Evolutionary conservation across 2,888 invertebrate species (phyloP).

Genomic region (Drosophila kanekoi): DNA sequence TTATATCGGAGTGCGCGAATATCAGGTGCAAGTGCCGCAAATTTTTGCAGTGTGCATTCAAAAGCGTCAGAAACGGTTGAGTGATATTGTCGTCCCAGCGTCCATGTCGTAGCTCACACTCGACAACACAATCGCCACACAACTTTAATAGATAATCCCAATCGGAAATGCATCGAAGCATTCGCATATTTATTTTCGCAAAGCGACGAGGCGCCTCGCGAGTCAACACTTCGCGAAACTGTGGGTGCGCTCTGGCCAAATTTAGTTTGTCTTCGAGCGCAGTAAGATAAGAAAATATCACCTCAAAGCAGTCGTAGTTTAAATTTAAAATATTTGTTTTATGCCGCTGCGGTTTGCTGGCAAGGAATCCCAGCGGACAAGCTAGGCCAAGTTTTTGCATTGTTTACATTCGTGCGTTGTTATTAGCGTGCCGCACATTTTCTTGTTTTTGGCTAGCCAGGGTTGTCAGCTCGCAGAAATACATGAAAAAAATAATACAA

Average conservation of each 20-base stretch:
- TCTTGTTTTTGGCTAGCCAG: slow-evolving; percentile 7
- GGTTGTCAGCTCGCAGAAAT: slow-evolving; percentile 17
- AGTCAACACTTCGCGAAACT: slow-evolving; percentile 44
- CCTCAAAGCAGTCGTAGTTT: slow-evolving; percentile 63
- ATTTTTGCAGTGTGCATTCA: slow-evolving; percentile 46
- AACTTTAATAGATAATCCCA: slow-evolving; percentile 55
- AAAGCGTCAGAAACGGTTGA: slow-evolving; percentile 46
- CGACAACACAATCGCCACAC: slow-evolving; percentile 48
- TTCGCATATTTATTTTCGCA: slow-evolving; percentile 52
- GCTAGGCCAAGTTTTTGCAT: slow-evolving; percentile 60
- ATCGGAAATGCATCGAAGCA: slow-evolving; percentile 48
- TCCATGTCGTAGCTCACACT: slow-evolving; percentile 61
- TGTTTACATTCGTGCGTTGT: slow-evolving; percentile 27
- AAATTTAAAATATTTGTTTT: slow-evolving; percentile 48
- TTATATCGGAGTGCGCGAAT: slow-evolving; percentile 49
- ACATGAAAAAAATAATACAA: no score
- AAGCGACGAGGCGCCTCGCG: slow-evolving; percentile 29
- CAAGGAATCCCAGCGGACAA: slow-evolving; percentile 59
- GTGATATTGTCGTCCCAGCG: slow-evolving; percentile 56
- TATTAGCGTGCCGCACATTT: slow-evolving; percentile 4
- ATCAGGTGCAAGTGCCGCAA: slow-evolving; percentile 52
- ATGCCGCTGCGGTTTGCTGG: slow-evolving; percentile 24
- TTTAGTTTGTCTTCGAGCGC: slow-evolving; percentile 59
- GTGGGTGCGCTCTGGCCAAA: slow-evolving; percentile 49
- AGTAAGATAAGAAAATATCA: slow-evolving; percentile 57